Evolutionary conservation across 2,888 invertebrate genomes (phyloP).

Genomic region (Cheilosia variabilis): DNA sequence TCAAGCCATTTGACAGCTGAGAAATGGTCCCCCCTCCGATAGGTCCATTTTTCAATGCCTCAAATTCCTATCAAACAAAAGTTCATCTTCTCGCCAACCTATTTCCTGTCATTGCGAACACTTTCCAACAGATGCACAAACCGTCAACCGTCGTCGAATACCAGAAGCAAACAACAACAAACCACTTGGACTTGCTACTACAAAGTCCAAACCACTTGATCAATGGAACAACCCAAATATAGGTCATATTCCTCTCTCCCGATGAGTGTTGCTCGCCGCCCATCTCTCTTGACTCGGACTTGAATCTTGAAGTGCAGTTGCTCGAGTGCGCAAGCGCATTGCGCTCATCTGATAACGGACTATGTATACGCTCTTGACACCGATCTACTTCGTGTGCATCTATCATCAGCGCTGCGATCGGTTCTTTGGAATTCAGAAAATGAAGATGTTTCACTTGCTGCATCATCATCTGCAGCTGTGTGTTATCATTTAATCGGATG

Average conservation of each 20-base stretch:
- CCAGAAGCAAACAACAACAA: slow-evolving; percentile 9
- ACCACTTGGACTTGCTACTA: not conserved
- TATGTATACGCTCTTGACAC: slow-evolving; percentile 31
- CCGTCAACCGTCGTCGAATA: not conserved
- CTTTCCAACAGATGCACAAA: slow-evolving; percentile 6
- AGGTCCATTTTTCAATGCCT: not conserved
- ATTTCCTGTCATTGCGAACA: not conserved
- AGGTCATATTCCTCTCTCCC: not conserved
- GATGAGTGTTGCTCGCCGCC: not conserved
- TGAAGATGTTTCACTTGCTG: slow-evolving; percentile 39
- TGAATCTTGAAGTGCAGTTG: not conserved
- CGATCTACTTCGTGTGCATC: slow-evolving; percentile 45
- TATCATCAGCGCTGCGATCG: not conserved
- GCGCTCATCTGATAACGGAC: slow-evolving; percentile 25
- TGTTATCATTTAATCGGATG: slow-evolving; percentile 35
- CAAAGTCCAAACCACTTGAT: slow-evolving; percentile 2
- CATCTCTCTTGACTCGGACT: not conserved
- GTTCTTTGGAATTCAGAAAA: slow-evolving; percentile 32
- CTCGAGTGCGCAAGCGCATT: not conserved
- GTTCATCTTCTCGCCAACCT: not conserved
- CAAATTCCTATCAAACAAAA: not conserved
- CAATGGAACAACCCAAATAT: slow-evolving; percentile 4
- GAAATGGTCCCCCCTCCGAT: not conserved
- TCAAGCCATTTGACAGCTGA: not conserved
- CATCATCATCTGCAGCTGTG: not conserved